These are phyloP conservation scores for Drosophila persimilis DNA, from an alignment of 1,140 invertebrate genomes.

Conservation along the genomic window DNA sequence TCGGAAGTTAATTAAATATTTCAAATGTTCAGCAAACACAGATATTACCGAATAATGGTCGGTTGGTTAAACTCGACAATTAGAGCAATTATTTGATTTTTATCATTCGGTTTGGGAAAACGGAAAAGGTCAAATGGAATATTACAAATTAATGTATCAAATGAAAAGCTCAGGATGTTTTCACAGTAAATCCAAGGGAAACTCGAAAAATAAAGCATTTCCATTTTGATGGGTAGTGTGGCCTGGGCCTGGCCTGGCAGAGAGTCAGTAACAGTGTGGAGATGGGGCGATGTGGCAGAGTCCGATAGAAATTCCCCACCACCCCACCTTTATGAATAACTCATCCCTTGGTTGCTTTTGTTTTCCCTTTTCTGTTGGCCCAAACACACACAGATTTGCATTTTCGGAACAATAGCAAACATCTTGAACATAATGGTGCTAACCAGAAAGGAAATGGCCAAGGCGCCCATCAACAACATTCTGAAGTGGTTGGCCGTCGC, in stretches of 20 bases:
- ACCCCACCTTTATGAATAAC: conserved; percentile 11
- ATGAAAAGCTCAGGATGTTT: too few species aligned
- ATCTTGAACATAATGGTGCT: conserved; percentile 94
- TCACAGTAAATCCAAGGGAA: too few species aligned
- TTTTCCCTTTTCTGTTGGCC: conserved; percentile 11
- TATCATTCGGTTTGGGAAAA: too few species aligned
- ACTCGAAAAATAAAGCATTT: too few species aligned
- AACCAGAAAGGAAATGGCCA: conserved; percentile 91
- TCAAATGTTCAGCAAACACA: too few species aligned
- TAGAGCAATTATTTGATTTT: not conserved
- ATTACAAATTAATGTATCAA: not conserved
- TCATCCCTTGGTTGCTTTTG: conserved; percentile 6
- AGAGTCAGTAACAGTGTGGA: too few species aligned
- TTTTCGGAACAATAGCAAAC: conserved; percentile 95
- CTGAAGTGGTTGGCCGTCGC: conserved; percentile 91
- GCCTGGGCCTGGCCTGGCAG: too few species aligned
- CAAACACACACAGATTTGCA: conserved; percentile 87
- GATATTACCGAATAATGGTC: too few species aligned
- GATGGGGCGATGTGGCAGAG: too few species aligned
- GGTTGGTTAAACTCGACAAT: too few species aligned
- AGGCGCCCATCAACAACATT: conserved; percentile 92
- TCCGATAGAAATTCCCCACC: not conserved
- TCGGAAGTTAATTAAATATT: not conserved
- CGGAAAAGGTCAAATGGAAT: not conserved
- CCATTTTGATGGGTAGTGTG: too few species aligned